Percentiles rank a stretch among this genome's conserved stretches.
Conservation (phyloP, 2,113 vertebrate species). For the Neofelis nebulosa region DNA sequence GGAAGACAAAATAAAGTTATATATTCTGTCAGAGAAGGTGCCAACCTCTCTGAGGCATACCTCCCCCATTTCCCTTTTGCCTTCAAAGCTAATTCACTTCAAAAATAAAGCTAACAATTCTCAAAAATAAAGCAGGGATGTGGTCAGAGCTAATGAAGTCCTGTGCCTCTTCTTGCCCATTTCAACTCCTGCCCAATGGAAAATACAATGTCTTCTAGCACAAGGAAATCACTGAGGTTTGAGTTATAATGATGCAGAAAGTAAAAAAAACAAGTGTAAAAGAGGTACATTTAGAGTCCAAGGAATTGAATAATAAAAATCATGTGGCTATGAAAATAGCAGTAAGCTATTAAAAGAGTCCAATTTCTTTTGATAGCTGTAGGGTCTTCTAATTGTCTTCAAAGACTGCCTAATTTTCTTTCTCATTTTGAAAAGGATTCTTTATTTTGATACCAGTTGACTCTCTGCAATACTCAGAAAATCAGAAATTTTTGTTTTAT, state of each 20-base stretch:
- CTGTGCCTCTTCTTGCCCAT: neutral
- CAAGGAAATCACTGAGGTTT: neutral
- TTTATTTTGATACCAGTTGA: constrained; percentile 9
- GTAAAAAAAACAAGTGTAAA: neutral
- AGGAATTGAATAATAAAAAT: constrained; percentile 1
- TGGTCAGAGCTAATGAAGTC: neutral
- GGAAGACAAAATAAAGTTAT: neutral
- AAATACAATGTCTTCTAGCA: neutral
- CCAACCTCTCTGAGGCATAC: neutral
- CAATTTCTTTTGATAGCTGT: neutral
- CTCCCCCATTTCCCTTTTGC: neutral
- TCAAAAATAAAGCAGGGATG: neutral
- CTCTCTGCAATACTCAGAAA: neutral
- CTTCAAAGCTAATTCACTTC: neutral
- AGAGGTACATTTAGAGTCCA: neutral
- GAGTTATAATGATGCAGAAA: neutral
- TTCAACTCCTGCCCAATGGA: neutral
- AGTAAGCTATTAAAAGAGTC: neutral
- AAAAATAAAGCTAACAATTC: neutral
- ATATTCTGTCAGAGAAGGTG: neutral
- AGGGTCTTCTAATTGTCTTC: neutral
- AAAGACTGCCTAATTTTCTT: constrained; percentile 7
- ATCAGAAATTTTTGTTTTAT: constrained; percentile 25
- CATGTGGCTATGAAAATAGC: neutral
- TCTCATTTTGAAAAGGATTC: constrained; percentile 27